Evolutionary conservation across 2,888 invertebrate species (phyloP).

Genomic region (Eilema depressum): DNA sequence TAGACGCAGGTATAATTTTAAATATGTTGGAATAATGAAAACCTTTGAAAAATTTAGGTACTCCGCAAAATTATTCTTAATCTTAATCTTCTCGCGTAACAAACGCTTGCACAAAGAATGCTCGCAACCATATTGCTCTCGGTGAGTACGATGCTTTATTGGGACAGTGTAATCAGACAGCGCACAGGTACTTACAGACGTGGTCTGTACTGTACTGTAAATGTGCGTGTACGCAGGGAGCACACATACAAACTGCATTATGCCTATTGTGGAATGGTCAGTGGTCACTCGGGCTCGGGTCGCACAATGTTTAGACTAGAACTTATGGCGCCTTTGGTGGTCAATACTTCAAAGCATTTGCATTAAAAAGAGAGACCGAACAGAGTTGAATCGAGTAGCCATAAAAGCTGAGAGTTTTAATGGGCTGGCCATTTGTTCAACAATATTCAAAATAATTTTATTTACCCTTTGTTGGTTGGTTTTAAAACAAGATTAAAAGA

Average conservation of each 20-base stretch:
- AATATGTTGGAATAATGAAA: too few species aligned
- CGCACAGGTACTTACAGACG: not conserved
- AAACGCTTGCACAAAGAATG: not conserved
- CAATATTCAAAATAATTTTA: not conserved
- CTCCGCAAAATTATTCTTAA: not conserved
- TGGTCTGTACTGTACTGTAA: too few species aligned
- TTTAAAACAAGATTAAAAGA: not conserved
- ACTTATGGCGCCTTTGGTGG: constrained; percentile 41
- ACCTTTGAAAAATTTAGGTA: too few species aligned
- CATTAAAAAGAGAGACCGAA: constrained; percentile 1
- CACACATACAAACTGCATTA: not conserved
- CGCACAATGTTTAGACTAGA: constrained; percentile 46
- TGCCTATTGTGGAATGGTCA: constrained; percentile 7
- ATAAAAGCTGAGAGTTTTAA: not conserved
- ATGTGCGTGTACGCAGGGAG: not conserved
- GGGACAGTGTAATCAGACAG: not conserved
- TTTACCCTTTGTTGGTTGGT: not conserved
- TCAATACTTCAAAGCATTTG: constrained; percentile 2
- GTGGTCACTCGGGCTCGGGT: constrained; percentile 9
- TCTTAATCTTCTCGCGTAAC: not conserved
- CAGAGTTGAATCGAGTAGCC: not conserved
- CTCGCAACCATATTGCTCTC: not conserved
- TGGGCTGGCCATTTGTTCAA: not conserved
- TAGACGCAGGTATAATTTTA: too few species aligned
- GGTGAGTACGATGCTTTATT: not conserved